phyloP scores from a whole-genome alignment of 2,888 invertebrate species.

The Sphaerophoria rueppellii region DNA sequence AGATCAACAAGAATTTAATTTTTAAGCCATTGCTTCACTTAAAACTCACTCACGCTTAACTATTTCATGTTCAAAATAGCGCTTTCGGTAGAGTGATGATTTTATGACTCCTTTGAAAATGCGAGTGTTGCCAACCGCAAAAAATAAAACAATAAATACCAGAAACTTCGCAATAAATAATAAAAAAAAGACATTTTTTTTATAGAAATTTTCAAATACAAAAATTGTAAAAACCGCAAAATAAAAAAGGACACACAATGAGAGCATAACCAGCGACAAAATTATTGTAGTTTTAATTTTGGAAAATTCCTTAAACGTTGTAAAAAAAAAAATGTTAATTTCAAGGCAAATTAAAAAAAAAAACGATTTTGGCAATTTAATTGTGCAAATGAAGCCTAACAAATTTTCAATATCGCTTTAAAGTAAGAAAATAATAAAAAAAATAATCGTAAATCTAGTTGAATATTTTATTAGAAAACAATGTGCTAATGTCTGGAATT shows the following conservation, averaged over 20 bases:
- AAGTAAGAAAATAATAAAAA: slow-evolving; percentile 29
- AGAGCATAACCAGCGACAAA: slow-evolving; percentile 66
- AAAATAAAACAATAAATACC: too few relatives aligned
- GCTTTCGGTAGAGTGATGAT: slow-evolving; percentile 29
- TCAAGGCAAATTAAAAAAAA: slow-evolving; percentile 4
- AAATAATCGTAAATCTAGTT: slow-evolving; percentile 30
- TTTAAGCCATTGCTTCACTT: slow-evolving; percentile 40
- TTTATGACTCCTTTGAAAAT: not conserved
- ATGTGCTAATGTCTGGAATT: slow-evolving; percentile 55
- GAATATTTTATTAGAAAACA: slow-evolving; percentile 45
- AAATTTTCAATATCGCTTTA: slow-evolving; percentile 43
- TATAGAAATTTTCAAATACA: slow-evolving; percentile 14
- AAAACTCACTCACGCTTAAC: slow-evolving; percentile 36
- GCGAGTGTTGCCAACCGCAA: too few relatives aligned
- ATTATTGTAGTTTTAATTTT: slow-evolving; percentile 48
- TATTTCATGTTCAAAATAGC: slow-evolving; percentile 43
- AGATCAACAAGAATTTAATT: slow-evolving; percentile 49
- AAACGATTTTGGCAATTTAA: slow-evolving; percentile 66
- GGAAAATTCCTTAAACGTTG: not conserved
- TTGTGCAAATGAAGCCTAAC: slow-evolving; percentile 60
- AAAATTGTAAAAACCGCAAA: slow-evolving; percentile 32
- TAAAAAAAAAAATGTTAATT: slow-evolving; percentile 2
- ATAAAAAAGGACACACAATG: slow-evolving; percentile 47
- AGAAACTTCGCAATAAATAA: slow-evolving; percentile 11
- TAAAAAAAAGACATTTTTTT: slow-evolving; percentile 56